phyloP scores from a whole-genome alignment of 2,113 vertebrate species.

The Hippopotamus amphibius region DNA sequence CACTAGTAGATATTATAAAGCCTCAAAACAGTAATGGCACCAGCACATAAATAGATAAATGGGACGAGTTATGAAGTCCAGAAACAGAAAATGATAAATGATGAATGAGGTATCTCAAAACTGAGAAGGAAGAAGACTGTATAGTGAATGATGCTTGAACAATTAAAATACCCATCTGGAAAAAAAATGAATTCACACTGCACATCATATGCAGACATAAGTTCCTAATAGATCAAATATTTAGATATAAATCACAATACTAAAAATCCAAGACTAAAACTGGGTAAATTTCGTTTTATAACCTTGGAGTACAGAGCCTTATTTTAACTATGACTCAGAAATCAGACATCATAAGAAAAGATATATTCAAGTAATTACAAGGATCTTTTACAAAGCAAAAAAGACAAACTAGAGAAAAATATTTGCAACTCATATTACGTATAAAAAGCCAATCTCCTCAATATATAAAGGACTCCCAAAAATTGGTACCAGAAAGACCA shows the following conservation, averaged over 20 bases:
- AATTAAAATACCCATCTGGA: not conserved
- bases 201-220: not conserved
- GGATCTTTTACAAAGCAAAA: conserved; percentile 10
- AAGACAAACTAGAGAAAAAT: not conserved
- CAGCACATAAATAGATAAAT: rapidly evolving
- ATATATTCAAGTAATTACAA: conserved; percentile 18
- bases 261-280: not conserved
- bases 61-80: not conserved
- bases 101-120: not conserved
- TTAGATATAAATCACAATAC: not conserved
- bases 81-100: not conserved
- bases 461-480: conserved; percentile 27
- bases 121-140: not conserved
- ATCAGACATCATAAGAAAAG: not conserved
- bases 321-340: conserved; percentile 36
- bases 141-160: not conserved
- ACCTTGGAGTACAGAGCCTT: not conserved
- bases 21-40: not conserved
- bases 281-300: not conserved
- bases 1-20: not conserved
- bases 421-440: not conserved
- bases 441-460: not conserved
- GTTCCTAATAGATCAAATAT: not conserved
- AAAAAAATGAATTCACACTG: not conserved
- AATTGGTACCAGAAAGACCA: not conserved